These are phyloP conservation scores for Pseudocheirus occidentalis DNA, from an alignment of 2,797 vertebrate species.

Conservation along the genomic window DNA sequence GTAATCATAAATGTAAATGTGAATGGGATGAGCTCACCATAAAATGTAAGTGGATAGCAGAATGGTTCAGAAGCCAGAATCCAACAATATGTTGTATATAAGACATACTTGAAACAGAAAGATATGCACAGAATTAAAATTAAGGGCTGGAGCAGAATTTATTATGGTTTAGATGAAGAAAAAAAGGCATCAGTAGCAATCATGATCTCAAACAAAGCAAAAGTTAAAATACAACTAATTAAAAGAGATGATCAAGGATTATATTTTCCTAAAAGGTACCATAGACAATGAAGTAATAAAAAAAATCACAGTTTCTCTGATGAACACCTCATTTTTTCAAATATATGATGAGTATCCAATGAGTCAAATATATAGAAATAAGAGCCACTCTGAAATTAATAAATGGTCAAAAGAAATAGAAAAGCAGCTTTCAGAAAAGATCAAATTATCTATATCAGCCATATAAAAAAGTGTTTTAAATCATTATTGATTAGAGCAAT, in stretches of 20 bases:
- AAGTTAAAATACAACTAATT: neutral
- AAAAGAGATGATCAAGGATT: neutral
- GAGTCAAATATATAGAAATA: too few species aligned
- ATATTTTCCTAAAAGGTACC: neutral
- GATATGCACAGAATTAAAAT: neutral
- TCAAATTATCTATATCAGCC: too few species aligned
- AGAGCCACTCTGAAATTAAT: too few species aligned
- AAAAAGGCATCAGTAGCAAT: neutral
- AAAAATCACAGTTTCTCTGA: neutral
- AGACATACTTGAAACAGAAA: neutral
- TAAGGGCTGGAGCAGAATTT: neutral
- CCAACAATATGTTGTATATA: neutral
- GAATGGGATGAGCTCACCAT: neutral
- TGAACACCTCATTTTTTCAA: too few species aligned
- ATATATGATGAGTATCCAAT: too few species aligned
- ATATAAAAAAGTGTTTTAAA: too few species aligned
- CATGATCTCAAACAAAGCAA: neutral
- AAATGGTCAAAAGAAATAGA: too few species aligned
- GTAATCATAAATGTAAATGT: neutral
- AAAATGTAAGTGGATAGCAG: neutral
- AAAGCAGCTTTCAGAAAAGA: too few species aligned
- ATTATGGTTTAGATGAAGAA: neutral
- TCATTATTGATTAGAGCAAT: too few species aligned
- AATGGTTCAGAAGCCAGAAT: neutral
- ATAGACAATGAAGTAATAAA: neutral